Evolutionary conservation across 1,140 invertebrate species (phyloP).

Genomic region (Ceratina calcarata): DNA sequence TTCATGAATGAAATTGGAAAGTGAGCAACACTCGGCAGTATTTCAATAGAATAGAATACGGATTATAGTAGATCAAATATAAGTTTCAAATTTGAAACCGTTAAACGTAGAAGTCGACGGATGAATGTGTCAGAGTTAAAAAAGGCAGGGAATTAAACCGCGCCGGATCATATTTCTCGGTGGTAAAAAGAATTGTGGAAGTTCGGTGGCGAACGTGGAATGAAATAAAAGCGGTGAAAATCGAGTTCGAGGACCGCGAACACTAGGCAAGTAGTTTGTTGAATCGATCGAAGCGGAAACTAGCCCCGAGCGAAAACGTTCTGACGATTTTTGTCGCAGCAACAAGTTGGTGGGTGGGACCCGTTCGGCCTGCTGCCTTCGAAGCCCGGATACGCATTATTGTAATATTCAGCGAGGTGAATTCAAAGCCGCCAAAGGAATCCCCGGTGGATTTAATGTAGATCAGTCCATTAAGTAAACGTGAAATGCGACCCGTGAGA

Average conservation of each 20-base stretch:
- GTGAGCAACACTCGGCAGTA: no score
- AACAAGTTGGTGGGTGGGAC: slow-evolving; percentile 65
- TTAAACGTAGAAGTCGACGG: no score
- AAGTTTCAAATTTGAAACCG: no score
- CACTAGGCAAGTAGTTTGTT: slow-evolving; percentile 58
- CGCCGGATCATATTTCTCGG: slow-evolving; percentile 18
- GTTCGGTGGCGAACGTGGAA: slow-evolving; percentile 31
- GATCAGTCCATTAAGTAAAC: slow-evolving; percentile 39
- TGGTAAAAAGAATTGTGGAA: slow-evolving; percentile 37
- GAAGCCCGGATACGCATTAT: slow-evolving; percentile 60
- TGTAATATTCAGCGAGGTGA: slow-evolving; percentile 60
- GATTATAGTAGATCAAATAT: neutral
- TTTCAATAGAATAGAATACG: neutral
- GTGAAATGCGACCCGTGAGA: neutral
- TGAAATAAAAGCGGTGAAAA: slow-evolving; percentile 60
- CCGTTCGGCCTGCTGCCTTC: slow-evolving; percentile 40
- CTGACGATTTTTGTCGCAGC: slow-evolving; percentile 68
- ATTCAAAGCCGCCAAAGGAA: slow-evolving; percentile 32
- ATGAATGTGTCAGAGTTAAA: no score
- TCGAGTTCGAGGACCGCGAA: slow-evolving; percentile 37
- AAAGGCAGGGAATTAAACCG: slow-evolving; percentile 5
- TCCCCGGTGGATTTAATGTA: slow-evolving; percentile 31
- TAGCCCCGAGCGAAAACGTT: slow-evolving; percentile 54
- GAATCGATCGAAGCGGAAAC: slow-evolving; percentile 62
- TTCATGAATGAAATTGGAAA: no score